Evolutionary conservation across 2,113 vertebrate genomes (phyloP).

Genomic region (Mustelus asterias): DNA sequence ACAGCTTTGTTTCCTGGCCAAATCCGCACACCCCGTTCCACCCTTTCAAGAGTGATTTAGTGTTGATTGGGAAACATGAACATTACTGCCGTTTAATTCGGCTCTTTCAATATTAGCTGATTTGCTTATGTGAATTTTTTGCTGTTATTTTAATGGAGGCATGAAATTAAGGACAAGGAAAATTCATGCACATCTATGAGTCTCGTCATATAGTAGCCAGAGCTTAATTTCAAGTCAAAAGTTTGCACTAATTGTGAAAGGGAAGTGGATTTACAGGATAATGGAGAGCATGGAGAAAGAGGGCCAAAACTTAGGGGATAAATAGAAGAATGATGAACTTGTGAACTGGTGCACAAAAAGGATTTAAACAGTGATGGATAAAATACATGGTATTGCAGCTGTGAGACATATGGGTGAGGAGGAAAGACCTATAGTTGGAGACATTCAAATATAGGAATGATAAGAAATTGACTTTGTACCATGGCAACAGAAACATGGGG

Average conservation of each 20-base stretch:
- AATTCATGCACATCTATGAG: background rate
- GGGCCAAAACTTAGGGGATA: background rate
- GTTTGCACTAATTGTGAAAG: background rate
- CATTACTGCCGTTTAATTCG: background rate
- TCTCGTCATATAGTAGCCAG: background rate
- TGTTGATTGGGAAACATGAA: background rate
- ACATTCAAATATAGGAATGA: background rate
- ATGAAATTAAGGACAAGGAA: background rate
- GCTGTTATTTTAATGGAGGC: background rate
- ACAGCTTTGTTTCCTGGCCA: background rate
- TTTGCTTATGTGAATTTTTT: background rate
- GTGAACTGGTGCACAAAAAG: background rate
- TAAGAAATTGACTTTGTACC: background rate
- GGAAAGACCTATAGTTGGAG: background rate
- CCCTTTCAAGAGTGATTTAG: background rate
- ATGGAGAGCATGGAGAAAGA: background rate
- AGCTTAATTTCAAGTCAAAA: background rate
- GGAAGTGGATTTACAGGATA: background rate
- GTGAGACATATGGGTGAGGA: background rate
- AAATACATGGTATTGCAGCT: background rate
- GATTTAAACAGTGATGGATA: background rate
- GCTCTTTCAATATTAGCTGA: background rate
- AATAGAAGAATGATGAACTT: background rate
- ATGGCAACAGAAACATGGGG: background rate
- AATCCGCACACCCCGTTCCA: background rate